Percentiles rank a stretch among this genome's conserved stretches.
Conservation (phyloP, 2,797 vertebrate genomes). For the Alauda arvensis region DNA sequence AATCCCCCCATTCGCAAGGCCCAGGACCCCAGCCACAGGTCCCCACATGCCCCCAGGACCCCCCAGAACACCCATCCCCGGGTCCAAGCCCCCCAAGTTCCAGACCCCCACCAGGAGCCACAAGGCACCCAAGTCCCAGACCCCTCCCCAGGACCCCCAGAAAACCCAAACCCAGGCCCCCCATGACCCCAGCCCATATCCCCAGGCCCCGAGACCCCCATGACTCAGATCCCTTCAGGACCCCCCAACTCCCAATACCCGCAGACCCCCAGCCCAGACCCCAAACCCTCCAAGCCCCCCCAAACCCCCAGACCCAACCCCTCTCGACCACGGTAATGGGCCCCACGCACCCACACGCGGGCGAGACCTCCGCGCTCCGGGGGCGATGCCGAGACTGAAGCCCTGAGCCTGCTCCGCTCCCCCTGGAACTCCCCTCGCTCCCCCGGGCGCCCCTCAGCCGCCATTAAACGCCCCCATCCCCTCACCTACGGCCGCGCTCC, state of each 20-base stretch:
- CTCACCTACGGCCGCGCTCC: background rate
- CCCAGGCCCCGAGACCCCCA: no score
- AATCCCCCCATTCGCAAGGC: no score
- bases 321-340: background rate
- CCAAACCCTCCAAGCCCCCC: background rate
- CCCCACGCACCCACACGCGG: background rate
- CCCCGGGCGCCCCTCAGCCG: background rate
- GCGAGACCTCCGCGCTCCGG: background rate
- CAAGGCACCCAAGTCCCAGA: background rate
- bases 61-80: background rate
- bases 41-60: no score
- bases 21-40: background rate
- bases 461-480: background rate
- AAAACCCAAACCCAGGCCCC: background rate
- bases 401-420: background rate
- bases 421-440: fast-evolving
- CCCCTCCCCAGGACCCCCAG: background rate
- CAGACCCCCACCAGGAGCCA: background rate
- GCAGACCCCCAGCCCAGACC: background rate
- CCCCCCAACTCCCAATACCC: background rate
- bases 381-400: background rate
- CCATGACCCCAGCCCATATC: background rate
- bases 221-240: background rate
- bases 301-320: background rate
- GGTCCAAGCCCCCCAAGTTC: no score